Base-by-base conservation (phyloP, 92 coral and sea anemone genomes). In the Parazoanthus atlanticus region DNA sequence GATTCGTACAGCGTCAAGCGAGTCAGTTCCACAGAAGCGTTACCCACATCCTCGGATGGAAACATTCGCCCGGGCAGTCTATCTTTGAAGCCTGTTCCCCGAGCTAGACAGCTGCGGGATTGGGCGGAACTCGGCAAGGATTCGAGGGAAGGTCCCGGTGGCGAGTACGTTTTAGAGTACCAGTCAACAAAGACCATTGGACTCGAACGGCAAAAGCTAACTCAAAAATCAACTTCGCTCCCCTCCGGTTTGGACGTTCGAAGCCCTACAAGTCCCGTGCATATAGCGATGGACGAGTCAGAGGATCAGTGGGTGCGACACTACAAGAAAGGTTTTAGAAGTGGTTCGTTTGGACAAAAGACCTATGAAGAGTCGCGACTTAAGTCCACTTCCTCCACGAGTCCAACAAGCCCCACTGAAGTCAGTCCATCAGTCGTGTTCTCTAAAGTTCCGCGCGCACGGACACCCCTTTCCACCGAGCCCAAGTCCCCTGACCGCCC, bases 1-100 rank as follows among this genome's bases (percentile, higher is more conserved):
- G 87, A 84, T 29, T 84, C 87, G 41, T 84, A 84, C 78, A 84
- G 79, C n/a, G 79, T 84, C 64, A 84, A 84, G 46, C 87, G 87
- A 7, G 31, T 38, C 17, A 72, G 32, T 17, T 69, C 69, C 32
- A 41, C 87, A n/a, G 87, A 84, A 28, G n/a, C 58, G 19, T 41
- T 47, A 28, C 78, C 78, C 3, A 70, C 87, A 28, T 84, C 79
- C 54, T 25, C 40, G 26, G 67, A 69, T 47, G 40, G 66, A 30
- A 34, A 47, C 31, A 21, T n/a, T 15, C 34, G 41, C 19, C 65
- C 43, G 1, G 41, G 47, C 15, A 65, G 71, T n/a, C 17, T 81
- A 21, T 21, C 87, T 19, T 56, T 84, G 13, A 41, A 71, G 17
- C 87, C 78, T 40, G 87, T 84, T 31, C 66, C 87, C 4, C 87